Evolutionary conservation across 2,888 invertebrate species (phyloP).

Genomic region (Aphidoletes aphidimyza): DNA sequence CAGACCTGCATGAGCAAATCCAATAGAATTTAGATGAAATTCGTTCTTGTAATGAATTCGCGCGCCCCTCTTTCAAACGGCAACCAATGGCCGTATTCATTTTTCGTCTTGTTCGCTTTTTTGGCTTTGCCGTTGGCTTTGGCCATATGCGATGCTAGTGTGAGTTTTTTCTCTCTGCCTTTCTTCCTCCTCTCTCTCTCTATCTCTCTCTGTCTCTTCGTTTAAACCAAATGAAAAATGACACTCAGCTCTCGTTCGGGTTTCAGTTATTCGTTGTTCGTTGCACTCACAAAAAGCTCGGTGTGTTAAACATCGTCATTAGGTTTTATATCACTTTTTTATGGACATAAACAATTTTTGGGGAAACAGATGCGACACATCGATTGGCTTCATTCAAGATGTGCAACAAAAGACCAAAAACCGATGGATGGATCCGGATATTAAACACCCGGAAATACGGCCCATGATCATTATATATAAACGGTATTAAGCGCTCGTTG

Average conservation of each 20-base stretch:
- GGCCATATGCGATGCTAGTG: neutral
- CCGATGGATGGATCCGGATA: neutral
- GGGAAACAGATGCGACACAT: constrained; percentile 20
- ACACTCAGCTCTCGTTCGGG: too few relatives aligned
- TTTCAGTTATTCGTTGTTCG: too few relatives aligned
- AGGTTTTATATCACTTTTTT: constrained; percentile 41
- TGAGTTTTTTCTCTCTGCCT: too few relatives aligned
- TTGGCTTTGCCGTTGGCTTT: neutral
- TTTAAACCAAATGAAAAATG: too few relatives aligned
- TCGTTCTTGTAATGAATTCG: constrained; percentile 29
- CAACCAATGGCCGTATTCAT: too few relatives aligned
- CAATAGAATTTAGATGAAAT: constrained; percentile 29
- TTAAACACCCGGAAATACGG: constrained; percentile 12
- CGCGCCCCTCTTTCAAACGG: neutral
- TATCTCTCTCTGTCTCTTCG: neutral
- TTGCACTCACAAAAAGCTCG: neutral
- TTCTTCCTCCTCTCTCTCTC: neutral
- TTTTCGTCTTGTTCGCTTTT: too few relatives aligned
- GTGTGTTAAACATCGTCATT: constrained; percentile 34
- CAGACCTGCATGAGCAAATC: neutral
- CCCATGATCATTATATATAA: constrained; percentile 1
- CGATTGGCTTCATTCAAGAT: neutral
- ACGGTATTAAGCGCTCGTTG: neutral
- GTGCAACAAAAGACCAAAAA: constrained; percentile 4
- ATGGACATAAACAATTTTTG: neutral